A percentile compares a stretch with the other conserved stretches of the same genome.
phyloP scores from a whole-genome alignment of 2,888 invertebrate species.

The Drosophila recens region DNA sequence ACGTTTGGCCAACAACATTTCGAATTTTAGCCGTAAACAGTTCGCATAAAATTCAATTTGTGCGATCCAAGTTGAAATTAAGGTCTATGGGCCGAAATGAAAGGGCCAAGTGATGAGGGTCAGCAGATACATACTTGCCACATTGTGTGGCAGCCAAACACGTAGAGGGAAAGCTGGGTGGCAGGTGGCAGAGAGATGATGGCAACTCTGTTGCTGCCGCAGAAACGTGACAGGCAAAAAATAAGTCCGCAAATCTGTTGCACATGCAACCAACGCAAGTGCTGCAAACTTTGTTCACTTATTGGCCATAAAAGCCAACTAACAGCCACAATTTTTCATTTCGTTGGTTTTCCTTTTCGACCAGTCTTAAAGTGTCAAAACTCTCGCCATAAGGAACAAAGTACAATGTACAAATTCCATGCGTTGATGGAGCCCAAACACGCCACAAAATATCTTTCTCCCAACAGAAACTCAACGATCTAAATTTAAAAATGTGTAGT shows the following conservation, averaged over 20 bases:
- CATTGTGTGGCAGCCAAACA: conserved; percentile 39
- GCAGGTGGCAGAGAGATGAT: conserved; percentile 6
- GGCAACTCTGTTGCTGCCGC: conserved; percentile 1
- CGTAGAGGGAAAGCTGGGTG: conserved; percentile 31
- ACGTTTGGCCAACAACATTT: conserved; percentile 17
- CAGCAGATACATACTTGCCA: conserved; percentile 20
- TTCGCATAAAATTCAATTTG: conserved; percentile 62
- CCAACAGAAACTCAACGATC: conserved; percentile 4
- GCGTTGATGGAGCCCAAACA: conserved; percentile 44
- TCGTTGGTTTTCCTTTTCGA: conserved; percentile 22
- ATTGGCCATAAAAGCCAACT: conserved; percentile 64
- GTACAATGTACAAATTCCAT: conserved; percentile 20
- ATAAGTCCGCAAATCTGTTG: conserved; percentile 60
- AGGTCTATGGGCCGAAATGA: conserved; percentile 24
- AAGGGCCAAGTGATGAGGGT: conserved; percentile 36
- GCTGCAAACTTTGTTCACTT: conserved; percentile 55
- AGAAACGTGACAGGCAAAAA: conserved; percentile 36
- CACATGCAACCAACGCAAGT: conserved; percentile 59
- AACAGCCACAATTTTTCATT: conserved; percentile 31
- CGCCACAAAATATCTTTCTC: conserved; percentile 8
- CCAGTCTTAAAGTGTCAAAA: conserved; percentile 61
- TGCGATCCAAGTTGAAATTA: not conserved
- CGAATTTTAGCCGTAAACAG: conserved; percentile 24
- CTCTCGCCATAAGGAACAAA: conserved; percentile 47
- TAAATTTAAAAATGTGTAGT: conserved; percentile 20